These are phyloP conservation scores for Lagocephalus sceleratus DNA, from an alignment of 2,797 vertebrate species.

Conservation along the genomic window DNA sequence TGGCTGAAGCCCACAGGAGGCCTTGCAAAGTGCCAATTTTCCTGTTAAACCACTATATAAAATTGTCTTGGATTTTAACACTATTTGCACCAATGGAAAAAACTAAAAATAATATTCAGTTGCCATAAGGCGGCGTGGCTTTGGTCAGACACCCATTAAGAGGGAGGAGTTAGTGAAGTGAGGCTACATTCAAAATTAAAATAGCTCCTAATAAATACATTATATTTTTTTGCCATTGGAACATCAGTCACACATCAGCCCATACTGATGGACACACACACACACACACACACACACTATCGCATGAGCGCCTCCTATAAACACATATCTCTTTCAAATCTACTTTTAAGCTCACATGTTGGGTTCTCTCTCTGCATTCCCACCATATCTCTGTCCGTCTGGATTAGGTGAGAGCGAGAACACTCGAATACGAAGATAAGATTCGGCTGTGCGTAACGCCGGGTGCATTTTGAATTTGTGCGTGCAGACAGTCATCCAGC, in stretches of 20 bases:
- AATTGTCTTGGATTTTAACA: too few relatives aligned
- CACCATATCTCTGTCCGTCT: slow-evolving; percentile 11
- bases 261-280: neutral
- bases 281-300: too few relatives aligned
- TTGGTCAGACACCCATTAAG: too few relatives aligned
- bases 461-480: neutral
- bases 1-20: slow-evolving; percentile 14
- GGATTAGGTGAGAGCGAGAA: slow-evolving; percentile 2
- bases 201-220: too few relatives aligned
- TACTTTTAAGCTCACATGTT: slow-evolving; percentile 14
- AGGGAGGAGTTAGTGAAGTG: too few relatives aligned
- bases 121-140: too few relatives aligned
- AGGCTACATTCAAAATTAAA: too few relatives aligned
- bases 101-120: too few relatives aligned
- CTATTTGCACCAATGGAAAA: too few relatives aligned
- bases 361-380: slow-evolving; percentile 11
- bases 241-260: neutral
- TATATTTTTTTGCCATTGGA: neutral
- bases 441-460: neutral
- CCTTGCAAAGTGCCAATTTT: neutral
- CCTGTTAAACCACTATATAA: too few relatives aligned
- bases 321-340: slow-evolving; percentile 14
- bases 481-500: slow-evolving; percentile 4
- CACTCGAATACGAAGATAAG: neutral
- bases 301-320: slow-evolving; percentile 5